These are phyloP conservation scores for Cantharis rufa DNA, from an alignment of 2,888 invertebrate genomes.

Conservation along the genomic window DNA sequence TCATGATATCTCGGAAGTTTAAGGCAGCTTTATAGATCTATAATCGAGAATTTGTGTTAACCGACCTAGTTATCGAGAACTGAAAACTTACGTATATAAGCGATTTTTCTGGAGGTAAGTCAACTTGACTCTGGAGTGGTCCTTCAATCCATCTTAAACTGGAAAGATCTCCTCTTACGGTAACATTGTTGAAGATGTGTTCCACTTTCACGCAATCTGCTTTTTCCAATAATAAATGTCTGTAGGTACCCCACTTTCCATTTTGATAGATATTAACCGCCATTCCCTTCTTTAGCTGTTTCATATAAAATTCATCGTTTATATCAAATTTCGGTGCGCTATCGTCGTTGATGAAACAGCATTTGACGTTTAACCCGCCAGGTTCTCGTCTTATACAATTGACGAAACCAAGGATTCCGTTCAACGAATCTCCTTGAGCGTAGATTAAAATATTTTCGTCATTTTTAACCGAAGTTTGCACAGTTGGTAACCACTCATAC, in stretches of 20 bases:
- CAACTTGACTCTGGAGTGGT: conserved; percentile 45
- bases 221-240: conserved; percentile 73
- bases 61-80: not conserved
- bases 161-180: conserved; percentile 83
- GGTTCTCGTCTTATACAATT: conserved; percentile 83
- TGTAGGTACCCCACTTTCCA: conserved; percentile 68
- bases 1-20: conserved; percentile 94
- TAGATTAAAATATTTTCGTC: conserved; percentile 60
- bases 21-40: conserved; percentile 76
- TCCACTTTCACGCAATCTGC: conserved; percentile 56
- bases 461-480: conserved; percentile 47
- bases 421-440: conserved; percentile 68
- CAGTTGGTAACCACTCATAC: conserved; percentile 61
- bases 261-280: conserved; percentile 77
- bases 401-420: conserved; percentile 84
- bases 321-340: conserved; percentile 69
- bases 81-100: conserved; percentile 31
- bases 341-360: conserved; percentile 64
- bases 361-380: conserved; percentile 60
- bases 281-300: conserved; percentile 73
- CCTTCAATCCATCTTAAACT: conserved; percentile 85
- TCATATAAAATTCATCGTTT: conserved; percentile 65
- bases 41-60: conserved; percentile 56
- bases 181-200: conserved; percentile 78
- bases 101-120: conserved; percentile 33